phyloP scores from a whole-genome alignment of 2,888 invertebrate species.

The Merodon equestris region DNA sequence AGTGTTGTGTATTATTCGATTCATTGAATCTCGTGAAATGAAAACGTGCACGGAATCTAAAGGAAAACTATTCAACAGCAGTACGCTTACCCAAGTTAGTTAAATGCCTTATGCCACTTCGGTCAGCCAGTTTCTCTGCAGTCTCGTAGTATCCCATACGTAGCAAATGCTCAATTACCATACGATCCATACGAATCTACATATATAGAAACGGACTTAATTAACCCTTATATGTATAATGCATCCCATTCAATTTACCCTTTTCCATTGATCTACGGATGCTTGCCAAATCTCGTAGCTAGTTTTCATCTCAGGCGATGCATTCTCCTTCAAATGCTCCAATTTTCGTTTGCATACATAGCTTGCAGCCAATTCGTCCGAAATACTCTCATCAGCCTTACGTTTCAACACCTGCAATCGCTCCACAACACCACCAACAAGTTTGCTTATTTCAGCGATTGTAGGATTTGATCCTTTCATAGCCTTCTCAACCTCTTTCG shows the following conservation, averaged over 20 bases:
- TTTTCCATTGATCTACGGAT: constrained; percentile 78
- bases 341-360: constrained; percentile 94
- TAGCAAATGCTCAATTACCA: constrained; percentile 97
- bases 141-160: constrained; percentile 97
- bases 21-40: too few species aligned
- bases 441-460: constrained; percentile 85
- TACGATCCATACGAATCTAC: constrained; percentile 89
- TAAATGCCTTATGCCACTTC: constrained; percentile 89
- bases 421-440: constrained; percentile 94
- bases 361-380: constrained; percentile 94
- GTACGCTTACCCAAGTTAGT: constrained; percentile 89
- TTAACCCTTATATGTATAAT: neutral
- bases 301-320: constrained; percentile 73
- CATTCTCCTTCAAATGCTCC: constrained; percentile 87
- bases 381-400: constrained; percentile 96
- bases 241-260: constrained; percentile 68
- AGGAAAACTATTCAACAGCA: neutral
- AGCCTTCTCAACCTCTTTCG: constrained; percentile 83
- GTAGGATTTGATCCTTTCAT: constrained; percentile 77
- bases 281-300: constrained; percentile 76
- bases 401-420: constrained; percentile 93
- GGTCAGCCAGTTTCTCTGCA: constrained; percentile 91
- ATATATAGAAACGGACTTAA: constrained; percentile 2
- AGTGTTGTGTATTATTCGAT: too few species aligned
- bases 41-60: too few species aligned